Evolutionary conservation across 2,888 invertebrate genomes (phyloP).

Genomic region (Amiota mariae): DNA sequence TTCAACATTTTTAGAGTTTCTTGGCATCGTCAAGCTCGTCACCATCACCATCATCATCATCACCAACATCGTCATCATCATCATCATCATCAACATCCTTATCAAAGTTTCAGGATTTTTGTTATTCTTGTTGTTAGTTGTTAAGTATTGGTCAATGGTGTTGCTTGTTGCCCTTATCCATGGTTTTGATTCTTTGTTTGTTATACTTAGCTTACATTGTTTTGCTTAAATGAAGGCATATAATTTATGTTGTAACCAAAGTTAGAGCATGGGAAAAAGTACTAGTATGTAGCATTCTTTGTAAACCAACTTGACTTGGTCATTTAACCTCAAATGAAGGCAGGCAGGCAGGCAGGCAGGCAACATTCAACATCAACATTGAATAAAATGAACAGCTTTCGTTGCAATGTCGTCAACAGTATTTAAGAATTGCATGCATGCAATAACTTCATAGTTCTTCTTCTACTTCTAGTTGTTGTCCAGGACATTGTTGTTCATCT

Average conservation of each 20-base stretch:
- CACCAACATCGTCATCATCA: no score
- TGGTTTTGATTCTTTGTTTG: constrained; percentile 17
- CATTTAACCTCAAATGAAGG: not conserved
- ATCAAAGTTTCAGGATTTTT: not conserved
- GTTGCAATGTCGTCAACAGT: constrained; percentile 15
- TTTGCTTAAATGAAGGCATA: constrained; percentile 45
- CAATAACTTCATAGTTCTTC: not conserved
- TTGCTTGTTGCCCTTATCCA: constrained; percentile 32
- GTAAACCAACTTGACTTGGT: constrained; percentile 11
- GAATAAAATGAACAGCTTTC: constrained; percentile 8
- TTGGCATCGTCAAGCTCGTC: no score
- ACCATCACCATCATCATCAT: no score
- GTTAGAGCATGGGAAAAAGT: not conserved
- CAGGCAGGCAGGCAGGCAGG: not conserved
- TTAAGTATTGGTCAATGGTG: constrained; percentile 27
- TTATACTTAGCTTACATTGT: constrained; percentile 41
- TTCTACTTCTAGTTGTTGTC: not conserved
- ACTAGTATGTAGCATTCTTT: not conserved
- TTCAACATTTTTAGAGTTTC: not conserved
- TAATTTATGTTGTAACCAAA: constrained; percentile 38
- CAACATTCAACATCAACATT: not conserved
- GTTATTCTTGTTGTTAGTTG: constrained; percentile 31
- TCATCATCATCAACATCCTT: no score
- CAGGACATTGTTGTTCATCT: constrained; percentile 23
- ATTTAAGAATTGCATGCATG: constrained; percentile 2